phyloP scores from a whole-genome alignment of 2,113 vertebrate species.

The Cyanoramphus novaezelandiae region DNA sequence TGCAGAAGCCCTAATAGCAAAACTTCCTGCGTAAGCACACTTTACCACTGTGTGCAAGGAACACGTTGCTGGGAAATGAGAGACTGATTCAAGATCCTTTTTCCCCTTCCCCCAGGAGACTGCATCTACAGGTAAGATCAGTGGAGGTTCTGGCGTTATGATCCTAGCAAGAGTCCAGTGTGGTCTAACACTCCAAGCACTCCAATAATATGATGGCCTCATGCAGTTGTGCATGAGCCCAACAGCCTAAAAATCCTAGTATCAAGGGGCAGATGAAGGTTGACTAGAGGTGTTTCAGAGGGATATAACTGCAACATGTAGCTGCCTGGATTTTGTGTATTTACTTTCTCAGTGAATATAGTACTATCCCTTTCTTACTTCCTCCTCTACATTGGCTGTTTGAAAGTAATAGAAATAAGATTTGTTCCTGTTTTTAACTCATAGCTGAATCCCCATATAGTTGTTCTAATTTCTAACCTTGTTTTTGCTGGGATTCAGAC shows the following conservation, averaged over 20 bases:
- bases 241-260: rapidly evolving
- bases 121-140: not conserved
- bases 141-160: not conserved
- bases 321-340: not conserved
- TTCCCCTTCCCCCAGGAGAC: not conserved
- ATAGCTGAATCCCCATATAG: not conserved
- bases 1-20: not conserved
- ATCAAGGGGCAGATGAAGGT: not conserved
- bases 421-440: not conserved
- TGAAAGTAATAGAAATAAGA: not conserved
- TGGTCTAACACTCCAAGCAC: not conserved
- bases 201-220: not conserved
- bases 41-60: not conserved
- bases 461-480: not conserved
- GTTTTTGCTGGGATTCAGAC: not conserved
- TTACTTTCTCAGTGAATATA: not conserved
- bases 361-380: not conserved
- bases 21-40: not conserved
- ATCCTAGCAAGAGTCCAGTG: not conserved
- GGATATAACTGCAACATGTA: not conserved
- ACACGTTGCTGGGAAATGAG: not conserved
- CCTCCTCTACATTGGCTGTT: not conserved
- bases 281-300: not conserved
- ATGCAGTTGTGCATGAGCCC: rapidly evolving
- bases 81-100: not conserved